These are phyloP conservation scores for Echeneis naucrates DNA, from an alignment of 2,797 vertebrate species.

Conservation along the genomic window DNA sequence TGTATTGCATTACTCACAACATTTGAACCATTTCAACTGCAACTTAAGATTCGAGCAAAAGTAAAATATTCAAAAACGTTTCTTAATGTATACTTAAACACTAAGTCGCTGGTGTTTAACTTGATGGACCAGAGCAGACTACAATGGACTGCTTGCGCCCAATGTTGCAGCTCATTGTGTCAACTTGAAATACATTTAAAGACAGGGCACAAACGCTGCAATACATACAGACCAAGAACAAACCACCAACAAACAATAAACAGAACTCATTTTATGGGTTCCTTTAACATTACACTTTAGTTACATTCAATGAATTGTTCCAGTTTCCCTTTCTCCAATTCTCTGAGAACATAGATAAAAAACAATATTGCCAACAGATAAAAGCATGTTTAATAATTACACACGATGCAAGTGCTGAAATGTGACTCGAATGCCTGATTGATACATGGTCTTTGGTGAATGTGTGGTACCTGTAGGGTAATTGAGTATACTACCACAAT, in stretches of 20 bases:
- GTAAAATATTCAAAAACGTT: constrained; percentile 23
- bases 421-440: too few species aligned
- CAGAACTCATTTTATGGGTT: background rate
- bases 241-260: background rate
- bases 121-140: background rate
- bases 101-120: background rate
- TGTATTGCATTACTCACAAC: constrained; percentile 25
- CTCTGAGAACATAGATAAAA: background rate
- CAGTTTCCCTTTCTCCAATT: background rate
- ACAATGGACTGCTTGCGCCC: constrained; percentile 11
- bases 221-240: too few species aligned
- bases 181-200: constrained; percentile 23
- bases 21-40: constrained; percentile 31
- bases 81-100: constrained; percentile 13
- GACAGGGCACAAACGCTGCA: background rate
- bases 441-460: too few species aligned
- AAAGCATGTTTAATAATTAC: background rate
- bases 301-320: background rate
- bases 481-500: too few species aligned
- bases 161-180: background rate
- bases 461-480: too few species aligned
- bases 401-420: too few species aligned
- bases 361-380: background rate
- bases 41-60: background rate
- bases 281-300: background rate